Percentiles rank a stretch among this genome's conserved stretches.
phyloP scores from a whole-genome alignment of 2,113 vertebrate genomes.

The Gobius niger region DNA sequence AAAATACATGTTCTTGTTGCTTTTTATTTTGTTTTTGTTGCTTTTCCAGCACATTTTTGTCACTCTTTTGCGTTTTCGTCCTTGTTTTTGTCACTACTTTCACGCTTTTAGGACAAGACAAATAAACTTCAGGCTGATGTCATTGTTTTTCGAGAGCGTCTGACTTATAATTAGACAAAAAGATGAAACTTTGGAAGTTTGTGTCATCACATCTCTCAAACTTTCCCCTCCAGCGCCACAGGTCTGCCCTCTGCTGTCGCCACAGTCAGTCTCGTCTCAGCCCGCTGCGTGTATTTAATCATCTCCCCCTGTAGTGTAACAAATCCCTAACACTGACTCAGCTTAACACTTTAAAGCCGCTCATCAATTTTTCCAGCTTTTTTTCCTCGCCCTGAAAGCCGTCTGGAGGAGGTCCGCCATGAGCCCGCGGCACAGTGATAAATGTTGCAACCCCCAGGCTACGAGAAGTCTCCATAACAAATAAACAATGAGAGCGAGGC shows the following conservation, averaged over 20 bases:
- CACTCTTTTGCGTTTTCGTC: too few relatives aligned
- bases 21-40: too few relatives aligned
- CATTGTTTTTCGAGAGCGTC: too few relatives aligned
- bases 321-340: background rate
- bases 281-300: background rate
- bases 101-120: too few relatives aligned
- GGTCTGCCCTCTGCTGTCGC: background rate
- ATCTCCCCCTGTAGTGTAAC: background rate
- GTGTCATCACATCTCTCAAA: background rate
- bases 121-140: too few relatives aligned
- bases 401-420: background rate
- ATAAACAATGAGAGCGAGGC: slow-evolving; percentile 8
- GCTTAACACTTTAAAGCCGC: background rate
- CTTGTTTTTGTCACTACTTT: too few relatives aligned
- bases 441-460: slow-evolving; percentile 2
- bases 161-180: too few relatives aligned
- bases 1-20: too few relatives aligned
- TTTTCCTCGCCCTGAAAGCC: background rate
- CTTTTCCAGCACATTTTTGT: too few relatives aligned
- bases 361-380: slow-evolving; percentile 17
- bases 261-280: background rate
- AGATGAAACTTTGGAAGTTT: background rate
- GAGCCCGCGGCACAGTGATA: slow-evolving; percentile 1
- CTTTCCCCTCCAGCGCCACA: background rate
- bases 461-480: slow-evolving; percentile 21